These are phyloP conservation scores for cattle (Bos taurus) DNA, from an alignment of 2,113 vertebrate species.

Conservation along the genomic window DNA sequence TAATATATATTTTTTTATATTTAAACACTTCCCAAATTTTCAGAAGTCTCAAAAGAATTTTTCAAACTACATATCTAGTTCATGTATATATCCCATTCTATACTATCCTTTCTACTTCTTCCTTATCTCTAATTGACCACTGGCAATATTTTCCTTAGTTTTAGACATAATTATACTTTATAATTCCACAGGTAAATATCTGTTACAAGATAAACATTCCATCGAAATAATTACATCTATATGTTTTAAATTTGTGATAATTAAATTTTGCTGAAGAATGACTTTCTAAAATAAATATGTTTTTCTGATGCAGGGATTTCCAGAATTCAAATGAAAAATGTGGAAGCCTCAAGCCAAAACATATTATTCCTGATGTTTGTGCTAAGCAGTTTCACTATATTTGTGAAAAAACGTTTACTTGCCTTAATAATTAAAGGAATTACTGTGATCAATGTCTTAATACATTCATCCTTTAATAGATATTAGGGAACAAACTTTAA, in stretches of 20 bases:
- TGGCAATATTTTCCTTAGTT: not conserved
- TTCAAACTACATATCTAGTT: not conserved
- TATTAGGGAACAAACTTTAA: not conserved
- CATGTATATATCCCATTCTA: rapidly evolving
- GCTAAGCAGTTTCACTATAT: rapidly evolving
- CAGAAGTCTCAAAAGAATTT: not conserved
- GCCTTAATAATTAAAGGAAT: not conserved
- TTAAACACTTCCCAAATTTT: not conserved
- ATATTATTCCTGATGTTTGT: not conserved
- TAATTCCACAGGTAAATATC: not conserved
- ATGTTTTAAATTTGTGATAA: not conserved
- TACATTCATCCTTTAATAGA: not conserved
- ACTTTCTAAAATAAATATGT: not conserved
- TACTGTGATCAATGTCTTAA: not conserved
- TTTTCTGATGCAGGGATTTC: not conserved
- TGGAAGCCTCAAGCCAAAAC: not conserved
- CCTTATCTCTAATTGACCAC: not conserved
- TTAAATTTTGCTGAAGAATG: not conserved
- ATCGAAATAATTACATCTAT: not conserved
- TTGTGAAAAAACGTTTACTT: not conserved
- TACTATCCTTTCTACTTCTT: not conserved
- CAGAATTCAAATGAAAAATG: not conserved
- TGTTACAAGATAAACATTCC: not conserved
- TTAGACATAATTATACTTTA: not conserved
- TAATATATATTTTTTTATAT: not conserved